These are phyloP conservation scores for Drosophila kohkoa DNA, from an alignment of 1,140 invertebrate genomes.

Conservation along the genomic window DNA sequence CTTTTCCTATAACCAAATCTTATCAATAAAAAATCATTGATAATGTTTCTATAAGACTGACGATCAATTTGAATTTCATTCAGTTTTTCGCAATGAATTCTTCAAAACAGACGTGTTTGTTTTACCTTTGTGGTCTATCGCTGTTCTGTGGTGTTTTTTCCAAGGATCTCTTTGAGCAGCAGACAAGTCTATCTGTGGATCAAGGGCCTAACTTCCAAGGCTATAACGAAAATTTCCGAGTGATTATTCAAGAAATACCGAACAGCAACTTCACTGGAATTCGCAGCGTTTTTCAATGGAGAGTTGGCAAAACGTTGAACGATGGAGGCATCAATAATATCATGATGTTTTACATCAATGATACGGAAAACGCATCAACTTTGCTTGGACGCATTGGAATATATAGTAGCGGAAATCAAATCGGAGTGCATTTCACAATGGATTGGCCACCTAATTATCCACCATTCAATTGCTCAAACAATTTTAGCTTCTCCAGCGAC, in stretches of 20 bases:
- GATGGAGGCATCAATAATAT: neutral
- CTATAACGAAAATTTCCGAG: neutral
- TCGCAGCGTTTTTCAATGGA: constrained; percentile 8
- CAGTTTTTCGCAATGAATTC: neutral
- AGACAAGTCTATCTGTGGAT: neutral
- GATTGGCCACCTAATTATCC: neutral
- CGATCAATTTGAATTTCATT: neutral
- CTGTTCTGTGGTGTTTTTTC: neutral
- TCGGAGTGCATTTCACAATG: constrained; percentile 4
- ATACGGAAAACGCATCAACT: neutral
- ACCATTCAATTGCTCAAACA: neutral
- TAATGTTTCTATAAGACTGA: neutral
- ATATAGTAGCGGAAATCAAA: neutral
- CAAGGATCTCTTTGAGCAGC: neutral
- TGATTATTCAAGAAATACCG: neutral
- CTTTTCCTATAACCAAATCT: neutral
- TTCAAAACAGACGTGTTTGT: neutral
- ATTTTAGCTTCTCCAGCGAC: neutral
- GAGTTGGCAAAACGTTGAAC: neutral
- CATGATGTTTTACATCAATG: neutral
- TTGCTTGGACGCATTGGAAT: constrained; percentile 8
- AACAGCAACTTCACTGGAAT: constrained; percentile 6
- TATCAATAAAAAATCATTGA: neutral
- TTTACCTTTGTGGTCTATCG: neutral
- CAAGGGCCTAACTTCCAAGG: no score